Base-by-base conservation (phyloP, 2,797 vertebrate genomes). In the Galaxias olidus region DNA sequence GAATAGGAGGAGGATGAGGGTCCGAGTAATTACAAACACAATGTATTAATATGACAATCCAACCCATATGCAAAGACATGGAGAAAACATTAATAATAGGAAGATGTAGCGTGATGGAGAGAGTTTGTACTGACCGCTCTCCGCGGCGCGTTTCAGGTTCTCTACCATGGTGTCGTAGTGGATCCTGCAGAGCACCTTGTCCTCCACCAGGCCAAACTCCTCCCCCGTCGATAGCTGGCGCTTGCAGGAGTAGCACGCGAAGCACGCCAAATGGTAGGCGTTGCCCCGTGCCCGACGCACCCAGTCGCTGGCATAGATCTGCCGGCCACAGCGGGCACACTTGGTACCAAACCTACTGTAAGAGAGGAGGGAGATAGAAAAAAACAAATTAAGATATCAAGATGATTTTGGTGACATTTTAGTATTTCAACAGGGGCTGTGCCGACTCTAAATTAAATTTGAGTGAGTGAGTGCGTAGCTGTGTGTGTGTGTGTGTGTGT, bases 161-260 rank as follows among this genome's bases (percentile, higher is more conserved):
- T 99, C 98, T 68, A 99, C 95, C 96, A 98, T 99, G 83, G 96
- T 98, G 93, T 99, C 97, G 0, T 99, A 99, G 88, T 99, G 98
- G 79, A 98, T 97, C 82, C 97, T 90, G 77, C 98, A 99, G 65
- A 99, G 92, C 72, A 99, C 97, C 88, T 98, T 98, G 75, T 99
- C 98, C 87, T 98, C 97, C 69, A 99, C 96, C 86, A 99, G 76
- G 40, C 97, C 98, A 8, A 99, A 99, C 88, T 99, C 98, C 84
- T 99, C 98, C 0, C 98, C 98, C 0, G 98, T 98, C 71, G 98
- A 99, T 74, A 98, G 92, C 90, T 99, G 98, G 65, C 98, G 80
- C 85, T 99, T 98, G 85, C 97, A 99, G 9, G 97, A 98, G 93
- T 95, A 98, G 85, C 98, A 99, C 17, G 97, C 97, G 15, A 99